Evolutionary conservation across 53 echinoderm and acorn worm species (phyloP), one percentile per base, ranked within the genome.

Genomic region (Paracentrotus lividus): DNA sequence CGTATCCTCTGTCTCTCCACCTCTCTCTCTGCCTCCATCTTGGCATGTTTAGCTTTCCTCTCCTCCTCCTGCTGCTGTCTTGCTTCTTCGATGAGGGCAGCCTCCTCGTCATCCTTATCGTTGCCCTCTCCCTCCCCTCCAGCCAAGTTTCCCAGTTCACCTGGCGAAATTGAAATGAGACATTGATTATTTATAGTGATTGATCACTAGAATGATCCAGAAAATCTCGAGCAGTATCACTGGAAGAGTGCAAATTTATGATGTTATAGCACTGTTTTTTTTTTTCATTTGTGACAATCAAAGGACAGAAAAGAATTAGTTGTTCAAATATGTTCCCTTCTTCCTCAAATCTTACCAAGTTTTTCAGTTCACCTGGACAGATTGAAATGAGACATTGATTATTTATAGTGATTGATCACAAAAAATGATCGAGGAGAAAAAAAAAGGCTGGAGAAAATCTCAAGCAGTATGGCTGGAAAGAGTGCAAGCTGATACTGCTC

Each of bases 21-120:
- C 95, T 98, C 98, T 33, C 98, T 68, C 51, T 98, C 98, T 45
- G 97, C 98, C 91, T 98, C 98, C 95, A 97, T 97, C 93, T 98
- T 98, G 6, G 94, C 97, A 91, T 98, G 98, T 84, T 90, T 93
- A 12, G 94, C 94, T 92, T 98, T 96, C 78, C 98, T 95, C 87
- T 98, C 98, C 66, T 96, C 95, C 88, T 98, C 98, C 66, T 97
- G 98, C 88, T 97, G 95, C 56, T 88, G 93, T 44, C 98, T 69
- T 27, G 95, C 96, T 88, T 98, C 98, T 33, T 93, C 95, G 8
- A 94, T 96, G 54, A 97, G 95, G 32, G 93, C 96, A 16, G 94
- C 95, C 67, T 95, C 98, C 64, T 97, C 98, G 24, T 96, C 98
- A 36, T 95, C 94, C 68, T 95, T 86, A 69, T 96, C 95, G 49